Percentiles rank a stretch among this genome's conserved stretches.
These are phyloP conservation scores for Tiliacea citrago DNA, from an alignment of 2,888 invertebrate species.

Conservation along the genomic window DNA sequence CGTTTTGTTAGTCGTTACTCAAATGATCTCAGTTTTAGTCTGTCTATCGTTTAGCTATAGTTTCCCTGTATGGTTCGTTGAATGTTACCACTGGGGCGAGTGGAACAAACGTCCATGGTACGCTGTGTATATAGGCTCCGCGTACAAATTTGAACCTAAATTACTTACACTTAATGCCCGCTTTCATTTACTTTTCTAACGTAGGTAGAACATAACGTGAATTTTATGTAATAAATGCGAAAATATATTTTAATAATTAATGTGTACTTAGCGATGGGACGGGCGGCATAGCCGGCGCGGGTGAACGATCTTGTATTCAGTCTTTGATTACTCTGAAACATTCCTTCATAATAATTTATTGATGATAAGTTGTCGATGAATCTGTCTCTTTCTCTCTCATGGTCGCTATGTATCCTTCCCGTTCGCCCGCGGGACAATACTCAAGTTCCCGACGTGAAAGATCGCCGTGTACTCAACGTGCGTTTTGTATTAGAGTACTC, in stretches of 20 bases:
- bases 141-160: conserved; percentile 89
- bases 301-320: conserved; percentile 77
- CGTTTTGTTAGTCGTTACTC: conserved; percentile 68
- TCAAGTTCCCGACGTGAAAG: conserved; percentile 80
- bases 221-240: conserved; percentile 91
- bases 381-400: conserved; percentile 60
- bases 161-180: conserved; percentile 86
- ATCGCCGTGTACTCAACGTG: conserved; percentile 85
- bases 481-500: conserved; percentile 70
- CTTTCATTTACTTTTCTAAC: conserved; percentile 89
- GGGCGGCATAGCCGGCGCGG: conserved; percentile 89
- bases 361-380: conserved; percentile 48
- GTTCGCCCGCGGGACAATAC: conserved; percentile 89
- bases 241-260: conserved; percentile 91
- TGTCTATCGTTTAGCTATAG: conserved; percentile 74
- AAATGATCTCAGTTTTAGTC: conserved; percentile 81
- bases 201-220: conserved; percentile 90
- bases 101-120: conserved; percentile 90
- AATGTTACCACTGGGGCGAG: conserved; percentile 77
- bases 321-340: conserved; percentile 57
- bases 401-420: conserved; percentile 58
- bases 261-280: conserved; percentile 89
- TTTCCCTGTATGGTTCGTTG: conserved; percentile 67
- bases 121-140: conserved; percentile 90
- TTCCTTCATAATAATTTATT: conserved; percentile 59